Conservation (phyloP, 2,888 invertebrate species). For the Dolichomitus sp. region DNA sequence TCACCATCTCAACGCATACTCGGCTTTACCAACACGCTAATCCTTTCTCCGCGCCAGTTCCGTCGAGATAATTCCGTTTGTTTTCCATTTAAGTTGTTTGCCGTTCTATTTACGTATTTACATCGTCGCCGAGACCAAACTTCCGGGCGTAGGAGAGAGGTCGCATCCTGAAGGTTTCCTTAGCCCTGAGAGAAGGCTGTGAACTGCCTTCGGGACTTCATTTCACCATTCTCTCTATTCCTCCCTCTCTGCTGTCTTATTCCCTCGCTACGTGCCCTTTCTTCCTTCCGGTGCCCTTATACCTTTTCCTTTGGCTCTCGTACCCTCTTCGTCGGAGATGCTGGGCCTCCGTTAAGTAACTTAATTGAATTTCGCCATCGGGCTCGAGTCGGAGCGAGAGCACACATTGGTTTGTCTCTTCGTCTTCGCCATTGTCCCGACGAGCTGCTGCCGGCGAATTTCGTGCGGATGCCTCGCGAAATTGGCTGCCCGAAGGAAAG, state of each 20-base stretch:
- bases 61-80: conserved; percentile 81
- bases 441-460: conserved; percentile 52
- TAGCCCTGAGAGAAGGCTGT: conserved; percentile 34
- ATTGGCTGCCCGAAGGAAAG: conserved; percentile 64
- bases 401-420: conserved; percentile 17
- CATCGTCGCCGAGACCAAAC: conserved; percentile 68
- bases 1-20: neutral
- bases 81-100: conserved; percentile 83
- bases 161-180: conserved; percentile 47
- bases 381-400: conserved; percentile 38
- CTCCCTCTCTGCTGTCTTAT: conserved; percentile 39
- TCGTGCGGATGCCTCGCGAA: conserved; percentile 61
- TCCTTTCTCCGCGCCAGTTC: conserved; percentile 46
- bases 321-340: conserved; percentile 29
- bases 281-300: conserved; percentile 33
- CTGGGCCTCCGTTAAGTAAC: conserved; percentile 64
- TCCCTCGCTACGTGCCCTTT: conserved; percentile 18
- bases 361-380: conserved; percentile 70
- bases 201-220: conserved; percentile 70
- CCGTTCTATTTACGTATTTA: conserved; percentile 81
- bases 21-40: conserved; percentile 43
- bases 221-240: conserved; percentile 61
- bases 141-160: conserved; percentile 35
- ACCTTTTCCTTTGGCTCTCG: conserved; percentile 42
- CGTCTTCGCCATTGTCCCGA: conserved; percentile 55